Evolutionary conservation across 1,140 invertebrate species (phyloP).

Genomic region (Lucilia sericata): DNA sequence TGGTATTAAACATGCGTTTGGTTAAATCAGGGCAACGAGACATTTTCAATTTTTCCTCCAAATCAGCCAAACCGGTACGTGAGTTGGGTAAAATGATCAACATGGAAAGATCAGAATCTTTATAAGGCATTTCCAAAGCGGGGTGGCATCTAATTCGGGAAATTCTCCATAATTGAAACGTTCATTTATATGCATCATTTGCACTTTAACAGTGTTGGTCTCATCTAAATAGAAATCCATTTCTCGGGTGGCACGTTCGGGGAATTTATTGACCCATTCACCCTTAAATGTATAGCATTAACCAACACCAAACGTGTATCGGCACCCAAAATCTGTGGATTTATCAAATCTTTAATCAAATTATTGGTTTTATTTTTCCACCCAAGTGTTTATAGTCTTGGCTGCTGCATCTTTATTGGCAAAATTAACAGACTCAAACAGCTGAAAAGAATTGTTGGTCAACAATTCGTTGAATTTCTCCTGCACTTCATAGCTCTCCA

Average conservation of each 20-base stretch:
- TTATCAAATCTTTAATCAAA: constrained; percentile 72
- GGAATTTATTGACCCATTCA: constrained; percentile 58
- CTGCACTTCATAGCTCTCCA: constrained; percentile 52
- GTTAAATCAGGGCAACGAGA: constrained; percentile 60
- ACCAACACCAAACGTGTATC: constrained; percentile 71
- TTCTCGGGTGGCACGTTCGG: constrained; percentile 49
- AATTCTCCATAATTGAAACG: constrained; percentile 56
- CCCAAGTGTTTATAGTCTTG: constrained; percentile 72
- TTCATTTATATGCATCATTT: constrained; percentile 71
- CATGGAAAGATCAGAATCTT: constrained; percentile 72
- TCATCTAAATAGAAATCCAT: constrained; percentile 57
- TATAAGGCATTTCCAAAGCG: constrained; percentile 61
- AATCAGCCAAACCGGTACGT: constrained; percentile 68
- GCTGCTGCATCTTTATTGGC: constrained; percentile 58
- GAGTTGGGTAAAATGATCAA: constrained; percentile 71
- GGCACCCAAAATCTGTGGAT: constrained; percentile 54
- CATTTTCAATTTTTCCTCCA: constrained; percentile 69
- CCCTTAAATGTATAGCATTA: constrained; percentile 77
- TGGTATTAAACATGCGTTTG: constrained; percentile 52
- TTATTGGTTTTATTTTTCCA: constrained; percentile 71
- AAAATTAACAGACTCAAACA: constrained; percentile 70
- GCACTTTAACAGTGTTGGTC: constrained; percentile 57
- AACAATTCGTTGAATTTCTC: constrained; percentile 55
- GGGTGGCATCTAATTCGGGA: constrained; percentile 53
- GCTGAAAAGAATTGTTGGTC: constrained; percentile 56